These are phyloP conservation scores for Crossaster papposus DNA, from an alignment of 53 echinoderm and acorn worm species.

Conservation along the genomic window DNA sequence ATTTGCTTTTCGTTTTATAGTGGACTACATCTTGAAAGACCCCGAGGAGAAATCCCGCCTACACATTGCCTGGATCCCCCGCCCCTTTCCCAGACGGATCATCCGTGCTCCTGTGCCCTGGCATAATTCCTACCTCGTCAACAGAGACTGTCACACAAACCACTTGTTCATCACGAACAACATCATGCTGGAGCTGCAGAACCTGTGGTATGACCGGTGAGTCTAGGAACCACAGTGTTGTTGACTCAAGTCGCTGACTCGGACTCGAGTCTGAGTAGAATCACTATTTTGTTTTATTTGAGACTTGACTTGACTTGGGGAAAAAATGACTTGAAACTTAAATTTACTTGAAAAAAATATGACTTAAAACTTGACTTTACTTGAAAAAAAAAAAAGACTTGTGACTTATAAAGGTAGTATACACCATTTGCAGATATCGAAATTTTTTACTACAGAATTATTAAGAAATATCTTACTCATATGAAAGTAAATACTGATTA, in stretches of 20 bases:
- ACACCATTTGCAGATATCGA: too few species aligned
- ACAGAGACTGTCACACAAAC: conserved; percentile 76
- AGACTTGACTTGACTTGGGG: background rate
- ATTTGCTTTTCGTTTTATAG: conserved; percentile 23
- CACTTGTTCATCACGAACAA: conserved; percentile 93
- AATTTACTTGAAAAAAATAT: too few species aligned
- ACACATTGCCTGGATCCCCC: conserved; percentile 93
- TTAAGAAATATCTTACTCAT: too few species aligned
- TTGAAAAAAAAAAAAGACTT: too few species aligned
- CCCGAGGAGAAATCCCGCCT: conserved; percentile 88
- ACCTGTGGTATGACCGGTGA: conserved; percentile 98
- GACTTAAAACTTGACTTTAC: too few species aligned
- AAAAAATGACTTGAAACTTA: background rate
- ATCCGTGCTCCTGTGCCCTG: conserved; percentile 93
- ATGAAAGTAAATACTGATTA: too few species aligned
- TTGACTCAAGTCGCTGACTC: background rate
- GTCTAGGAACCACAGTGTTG: conserved; percentile 16
- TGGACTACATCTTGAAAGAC: conserved; percentile 96
- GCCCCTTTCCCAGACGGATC: conserved; percentile 75
- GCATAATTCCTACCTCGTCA: conserved; percentile 77
- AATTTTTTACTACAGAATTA: too few species aligned
- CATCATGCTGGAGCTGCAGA: conserved; percentile 93
- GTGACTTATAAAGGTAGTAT: too few species aligned
- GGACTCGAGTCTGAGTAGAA: background rate
- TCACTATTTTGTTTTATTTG: background rate